A percentile compares a stretch with the other conserved stretches of the same genome.
Evolutionary conservation across 23 tunicate species (phyloP).

Genomic region (Ciona savignyi): DNA sequence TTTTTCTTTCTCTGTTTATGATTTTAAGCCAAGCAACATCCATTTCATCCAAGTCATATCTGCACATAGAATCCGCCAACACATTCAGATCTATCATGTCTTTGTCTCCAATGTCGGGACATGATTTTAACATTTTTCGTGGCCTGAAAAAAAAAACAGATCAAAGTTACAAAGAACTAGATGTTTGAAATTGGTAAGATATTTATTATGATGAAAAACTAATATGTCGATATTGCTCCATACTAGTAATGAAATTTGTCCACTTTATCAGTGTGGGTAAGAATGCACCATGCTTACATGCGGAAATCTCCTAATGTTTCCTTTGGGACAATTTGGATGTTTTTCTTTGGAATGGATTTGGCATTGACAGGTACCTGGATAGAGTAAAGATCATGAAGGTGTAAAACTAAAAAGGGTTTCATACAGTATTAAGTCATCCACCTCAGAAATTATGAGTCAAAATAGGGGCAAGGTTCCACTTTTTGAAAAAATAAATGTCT

Average conservation of each 20-base stretch:
- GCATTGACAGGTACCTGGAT: conserved; percentile 19
- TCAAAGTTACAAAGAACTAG: background rate
- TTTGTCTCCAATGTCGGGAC: conserved; percentile 60
- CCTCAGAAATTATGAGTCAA: background rate
- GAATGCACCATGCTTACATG: background rate
- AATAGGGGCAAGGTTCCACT: too few relatives aligned
- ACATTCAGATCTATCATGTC: conserved; percentile 68
- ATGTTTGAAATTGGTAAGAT: too few relatives aligned
- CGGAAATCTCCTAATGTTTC: conserved; percentile 9
- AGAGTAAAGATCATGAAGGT: too few relatives aligned
- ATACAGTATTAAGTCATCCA: background rate
- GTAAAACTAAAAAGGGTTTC: too few relatives aligned
- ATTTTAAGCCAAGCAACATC: conserved; percentile 75
- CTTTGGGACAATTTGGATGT: conserved; percentile 6
- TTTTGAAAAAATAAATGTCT: too few relatives aligned
- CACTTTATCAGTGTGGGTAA: too few relatives aligned
- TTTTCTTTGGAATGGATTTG: conserved; percentile 11
- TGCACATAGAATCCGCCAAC: conserved; percentile 66
- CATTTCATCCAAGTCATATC: conserved; percentile 83
- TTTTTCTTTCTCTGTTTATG: conserved; percentile 46
- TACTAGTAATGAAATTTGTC: too few relatives aligned
- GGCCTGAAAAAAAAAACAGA: conserved; percentile 35
- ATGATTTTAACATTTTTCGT: conserved; percentile 62
- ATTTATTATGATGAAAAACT: too few relatives aligned
- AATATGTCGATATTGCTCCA: background rate